Base-by-base conservation (phyloP, 2,797 vertebrate species). In the Mycteria americana region DNA sequence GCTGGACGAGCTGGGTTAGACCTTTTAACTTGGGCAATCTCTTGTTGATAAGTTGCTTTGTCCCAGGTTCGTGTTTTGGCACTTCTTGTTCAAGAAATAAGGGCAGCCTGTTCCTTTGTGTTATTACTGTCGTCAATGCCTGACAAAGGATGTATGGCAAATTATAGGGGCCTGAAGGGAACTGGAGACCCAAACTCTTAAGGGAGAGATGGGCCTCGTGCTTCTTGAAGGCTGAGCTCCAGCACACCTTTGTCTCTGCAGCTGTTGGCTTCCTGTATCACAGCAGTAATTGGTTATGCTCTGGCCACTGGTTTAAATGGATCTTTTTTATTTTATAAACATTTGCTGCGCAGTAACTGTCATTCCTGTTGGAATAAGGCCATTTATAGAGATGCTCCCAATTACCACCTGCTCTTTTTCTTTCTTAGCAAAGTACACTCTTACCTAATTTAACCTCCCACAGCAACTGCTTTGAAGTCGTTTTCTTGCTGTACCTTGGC, bases 331-430 rank as follows among this genome's bases (percentile, higher is more conserved):
- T 95, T 96, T 93, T 88, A 90, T 88, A 93, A 95, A 89, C 89
- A 81, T 90, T 94, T 76, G 54, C 65, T 59, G 31, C 94, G 91
- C 91, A 56, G 67, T 93, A 60, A 46, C 93, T 91, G 50, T 89
- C 78, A 28, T 83, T 95, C 57, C 59, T 93, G 64, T 95, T 97
- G 93, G 89, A 94, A 91, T 93, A 95, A 92, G 63, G 89, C 81
- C 89, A 92, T 93, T 95, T 96, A 68, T 91, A 95, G 93, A 96
- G 94, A 83, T 96, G 91, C 68, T 95, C 78, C 91, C 94, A 96
- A 93, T 93, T 96, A 95, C 93, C 95, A 96, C 96, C 94, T 94
- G 93, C 87, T 97, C 92, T 84, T 94, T 89, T 84, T 93, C 94
- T 96, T 93, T 92, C 95, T 92, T 86, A 93, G 89, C 76, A 86